These are phyloP conservation scores for Epizoanthus illoricatus DNA, from an alignment of 92 coral and sea anemone genomes.

Conservation along the genomic window DNA sequence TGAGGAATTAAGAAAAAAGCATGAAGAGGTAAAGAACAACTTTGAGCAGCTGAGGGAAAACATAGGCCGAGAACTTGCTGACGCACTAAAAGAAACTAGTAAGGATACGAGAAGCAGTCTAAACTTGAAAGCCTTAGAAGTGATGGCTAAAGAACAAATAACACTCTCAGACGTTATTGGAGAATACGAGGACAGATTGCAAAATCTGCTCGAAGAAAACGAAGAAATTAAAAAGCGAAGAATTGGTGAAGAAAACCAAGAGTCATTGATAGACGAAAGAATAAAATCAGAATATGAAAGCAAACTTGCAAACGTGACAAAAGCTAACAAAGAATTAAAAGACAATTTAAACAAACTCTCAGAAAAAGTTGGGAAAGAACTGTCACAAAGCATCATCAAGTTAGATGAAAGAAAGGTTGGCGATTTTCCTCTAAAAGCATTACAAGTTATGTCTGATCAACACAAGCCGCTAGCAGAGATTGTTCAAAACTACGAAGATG, in stretches of 20 bases:
- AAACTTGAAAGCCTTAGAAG: background rate
- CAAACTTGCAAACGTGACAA: too few species aligned
- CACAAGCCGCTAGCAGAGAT: constrained; percentile 16
- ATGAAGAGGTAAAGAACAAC: constrained; percentile 32
- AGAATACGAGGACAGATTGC: background rate
- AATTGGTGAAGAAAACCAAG: background rate
- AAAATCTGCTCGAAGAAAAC: background rate
- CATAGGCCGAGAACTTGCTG: constrained; percentile 49
- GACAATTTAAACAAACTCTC: background rate
- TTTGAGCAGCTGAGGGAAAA: constrained; percentile 42
- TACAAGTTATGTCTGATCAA: constrained; percentile 21
- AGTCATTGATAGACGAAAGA: background rate
- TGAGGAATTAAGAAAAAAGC: constrained; percentile 47
- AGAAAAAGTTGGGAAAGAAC: constrained; percentile 34
- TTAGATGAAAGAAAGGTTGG: constrained; percentile 14
- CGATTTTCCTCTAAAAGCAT: background rate
- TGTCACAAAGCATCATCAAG: constrained; percentile 46
- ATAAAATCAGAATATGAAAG: background rate
- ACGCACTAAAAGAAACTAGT: constrained; percentile 40
- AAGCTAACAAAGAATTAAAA: background rate
- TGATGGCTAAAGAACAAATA: background rate
- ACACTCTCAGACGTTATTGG: background rate
- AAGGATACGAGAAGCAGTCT: background rate
- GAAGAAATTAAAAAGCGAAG: background rate
- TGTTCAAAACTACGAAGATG: background rate